Conservation (phyloP, 2,113 vertebrate species). For the Amblyopsis rosae region DNA sequence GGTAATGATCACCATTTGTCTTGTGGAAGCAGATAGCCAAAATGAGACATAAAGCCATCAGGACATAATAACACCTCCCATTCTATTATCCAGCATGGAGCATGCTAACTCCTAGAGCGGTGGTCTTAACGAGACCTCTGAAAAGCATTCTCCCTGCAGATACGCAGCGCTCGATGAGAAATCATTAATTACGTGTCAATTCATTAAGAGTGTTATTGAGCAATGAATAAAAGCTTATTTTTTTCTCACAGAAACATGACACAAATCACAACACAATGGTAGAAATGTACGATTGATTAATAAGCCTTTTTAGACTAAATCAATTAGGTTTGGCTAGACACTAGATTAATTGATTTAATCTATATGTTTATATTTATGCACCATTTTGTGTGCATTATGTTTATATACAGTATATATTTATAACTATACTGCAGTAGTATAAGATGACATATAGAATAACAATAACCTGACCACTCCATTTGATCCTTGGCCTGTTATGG, state of each 20-base stretch:
- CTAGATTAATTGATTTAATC: no score
- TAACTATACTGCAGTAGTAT: not conserved
- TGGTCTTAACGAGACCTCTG: slow-evolving; percentile 38
- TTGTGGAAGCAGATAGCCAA: no score
- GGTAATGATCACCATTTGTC: no score
- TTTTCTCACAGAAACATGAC: slow-evolving; percentile 13
- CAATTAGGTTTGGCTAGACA: not conserved
- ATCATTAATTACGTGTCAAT: slow-evolving; percentile 26
- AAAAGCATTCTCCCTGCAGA: slow-evolving; percentile 30
- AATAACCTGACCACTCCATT: not conserved
- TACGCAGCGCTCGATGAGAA: slow-evolving; percentile 29
- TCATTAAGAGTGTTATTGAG: slow-evolving; percentile 40
- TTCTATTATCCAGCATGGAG: no score
- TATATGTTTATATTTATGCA: no score
- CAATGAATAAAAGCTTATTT: slow-evolving; percentile 29
- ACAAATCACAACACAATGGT: slow-evolving; percentile 12
- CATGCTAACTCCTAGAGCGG: slow-evolving; percentile 1
- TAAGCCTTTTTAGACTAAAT: slow-evolving; percentile 6
- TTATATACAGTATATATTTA: not conserved
- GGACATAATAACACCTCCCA: no score
- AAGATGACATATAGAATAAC: not conserved
- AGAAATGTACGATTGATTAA: slow-evolving; percentile 15
- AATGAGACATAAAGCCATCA: no score
- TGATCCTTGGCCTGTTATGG: not conserved
- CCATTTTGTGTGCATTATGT: no score